Percentiles rank a stretch among this genome's conserved stretches.
phyloP scores from a whole-genome alignment of 2,113 vertebrate species.

The Sinocyclocheilus grahami region DNA sequence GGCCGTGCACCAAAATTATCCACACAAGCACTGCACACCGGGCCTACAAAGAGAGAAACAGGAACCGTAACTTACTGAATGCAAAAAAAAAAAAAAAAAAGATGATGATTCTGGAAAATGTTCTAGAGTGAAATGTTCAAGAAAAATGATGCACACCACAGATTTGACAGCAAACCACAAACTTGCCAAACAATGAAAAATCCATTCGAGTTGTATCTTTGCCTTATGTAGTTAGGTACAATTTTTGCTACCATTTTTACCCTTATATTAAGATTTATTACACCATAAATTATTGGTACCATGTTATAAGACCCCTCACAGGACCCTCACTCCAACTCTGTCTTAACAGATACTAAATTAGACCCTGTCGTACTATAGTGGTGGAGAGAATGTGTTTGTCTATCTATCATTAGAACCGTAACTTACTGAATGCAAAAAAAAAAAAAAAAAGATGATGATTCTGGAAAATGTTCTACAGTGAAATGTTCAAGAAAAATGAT shows the following conservation, averaged over 20 bases:
- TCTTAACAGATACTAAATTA: neutral
- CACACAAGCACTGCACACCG: constrained; percentile 89
- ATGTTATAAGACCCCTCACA: neutral
- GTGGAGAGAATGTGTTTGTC: neutral
- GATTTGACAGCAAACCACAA: neutral
- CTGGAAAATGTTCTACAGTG: too few species aligned
- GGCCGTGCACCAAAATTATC: constrained; percentile 90
- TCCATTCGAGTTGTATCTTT: neutral
- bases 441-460: neutral
- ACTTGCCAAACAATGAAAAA: neutral
- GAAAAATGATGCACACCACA: neutral
- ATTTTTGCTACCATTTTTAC: neutral
- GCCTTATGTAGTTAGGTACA: neutral
- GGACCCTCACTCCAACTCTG: neutral
- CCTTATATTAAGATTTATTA: neutral
- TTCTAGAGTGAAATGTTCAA: too few species aligned
- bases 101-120: too few species aligned
- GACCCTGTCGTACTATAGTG: neutral
- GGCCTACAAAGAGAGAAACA: constrained; percentile 75
- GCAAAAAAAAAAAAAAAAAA: neutral
- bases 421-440: constrained; percentile 4
- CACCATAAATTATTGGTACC: neutral
- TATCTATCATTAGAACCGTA: neutral
- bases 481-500: neutral
- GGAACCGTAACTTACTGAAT: neutral